Base-by-base conservation (phyloP, 2,888 invertebrate genomes). In the Lasioglossum calceatum region DNA sequence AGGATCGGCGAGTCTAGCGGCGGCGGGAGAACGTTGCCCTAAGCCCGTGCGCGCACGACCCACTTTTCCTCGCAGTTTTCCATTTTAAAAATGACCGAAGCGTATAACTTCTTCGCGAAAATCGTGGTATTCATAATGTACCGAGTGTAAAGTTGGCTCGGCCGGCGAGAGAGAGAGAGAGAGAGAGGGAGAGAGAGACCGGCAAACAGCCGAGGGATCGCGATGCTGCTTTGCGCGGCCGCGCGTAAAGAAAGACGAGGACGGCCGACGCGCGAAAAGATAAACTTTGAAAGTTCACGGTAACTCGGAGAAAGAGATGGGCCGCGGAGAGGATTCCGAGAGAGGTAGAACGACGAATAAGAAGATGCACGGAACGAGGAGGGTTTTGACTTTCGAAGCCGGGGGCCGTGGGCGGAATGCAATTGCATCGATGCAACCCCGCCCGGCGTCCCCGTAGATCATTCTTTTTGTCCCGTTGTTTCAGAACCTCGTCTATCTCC, bases 251-350 rank as follows among this genome's bases (percentile, higher is more conserved):
- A 19, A 27, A 72, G 79, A 81, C 42, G 82, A 79, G 77, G 71
- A 32, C 27, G 77, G 44, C 80, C 78, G 77, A 81, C 71, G 80
- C 90, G 88, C 81, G 87, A 91, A 92, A 92, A 92, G 93, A 94
- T 92, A 94, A 94, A 94, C 93, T 93, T 92, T 87, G 36, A 91
- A 93, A 93, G 93, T 94, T 93, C 88, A 91, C 91, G 92, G 93
- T 92, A 92, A 92, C 92, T 94, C 89, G 88, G 74, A 77, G 75
- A 80, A 87, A 87, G 82, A 82, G 85, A 67, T 67, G 54, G 42
- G 67, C 32, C n/a, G 27, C 19, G 12, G 58, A 58, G 58, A 44
- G 77, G 77, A 77, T 72, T 76, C 42, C 76, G 7, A 19, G 19
- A 27, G 36, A 19, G 67, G 39, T 19, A 23, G 67, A 67, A 36